Evolutionary conservation across 2,797 vertebrate genomes (phyloP).

Genomic region (Falco peregrinus): DNA sequence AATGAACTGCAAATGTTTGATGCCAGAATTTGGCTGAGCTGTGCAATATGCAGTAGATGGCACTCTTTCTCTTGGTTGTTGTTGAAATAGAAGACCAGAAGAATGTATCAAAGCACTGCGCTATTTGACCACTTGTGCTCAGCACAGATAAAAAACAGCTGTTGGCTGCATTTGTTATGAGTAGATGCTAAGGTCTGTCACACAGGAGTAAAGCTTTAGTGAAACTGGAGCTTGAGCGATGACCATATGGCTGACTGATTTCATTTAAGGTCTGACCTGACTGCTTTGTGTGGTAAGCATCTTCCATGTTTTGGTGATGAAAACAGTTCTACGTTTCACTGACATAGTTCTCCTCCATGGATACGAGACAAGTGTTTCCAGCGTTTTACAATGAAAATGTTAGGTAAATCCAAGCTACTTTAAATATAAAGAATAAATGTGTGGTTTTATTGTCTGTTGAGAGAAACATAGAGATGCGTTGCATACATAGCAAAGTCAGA

Average conservation of each 20-base stretch:
- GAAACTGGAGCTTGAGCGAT: neutral
- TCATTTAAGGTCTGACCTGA: neutral
- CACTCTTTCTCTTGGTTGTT: constrained; percentile 39
- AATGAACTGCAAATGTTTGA: neutral
- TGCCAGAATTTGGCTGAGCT: neutral
- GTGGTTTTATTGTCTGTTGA: neutral
- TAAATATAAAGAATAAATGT: neutral
- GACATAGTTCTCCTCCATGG: neutral
- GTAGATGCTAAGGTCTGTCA: neutral
- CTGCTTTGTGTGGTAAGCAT: neutral
- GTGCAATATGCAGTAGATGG: constrained; percentile 43
- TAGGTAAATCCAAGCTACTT: neutral
- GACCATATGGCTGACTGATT: neutral
- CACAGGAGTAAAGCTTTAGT: neutral
- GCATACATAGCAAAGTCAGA: neutral
- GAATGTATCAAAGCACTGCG: neutral
- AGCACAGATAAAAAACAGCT: neutral
- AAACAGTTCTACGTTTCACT: neutral
- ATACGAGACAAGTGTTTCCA: neutral
- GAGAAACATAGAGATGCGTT: neutral
- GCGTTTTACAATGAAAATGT: neutral
- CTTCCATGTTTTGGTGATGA: neutral
- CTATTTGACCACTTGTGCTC: neutral
- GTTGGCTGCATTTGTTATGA: neutral
- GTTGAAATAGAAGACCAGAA: neutral